Conservation (phyloP, 2,113 vertebrate species). For the Anseranas semipalmata region DNA sequence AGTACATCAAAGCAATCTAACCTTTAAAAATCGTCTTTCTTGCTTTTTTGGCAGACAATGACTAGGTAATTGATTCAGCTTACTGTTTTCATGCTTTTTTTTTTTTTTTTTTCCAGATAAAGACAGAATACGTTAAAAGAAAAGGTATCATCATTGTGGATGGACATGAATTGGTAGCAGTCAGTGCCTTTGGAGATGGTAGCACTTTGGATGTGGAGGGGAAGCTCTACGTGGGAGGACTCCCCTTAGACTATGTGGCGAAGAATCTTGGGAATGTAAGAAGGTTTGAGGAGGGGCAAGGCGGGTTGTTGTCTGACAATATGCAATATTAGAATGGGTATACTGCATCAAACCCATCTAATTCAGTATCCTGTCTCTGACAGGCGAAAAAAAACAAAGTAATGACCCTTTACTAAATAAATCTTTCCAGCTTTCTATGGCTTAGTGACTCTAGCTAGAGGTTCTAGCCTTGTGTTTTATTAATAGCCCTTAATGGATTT, state of each 20-base stretch:
- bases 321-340: neutral
- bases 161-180: slow-evolving; percentile 55
- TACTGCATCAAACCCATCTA: neutral
- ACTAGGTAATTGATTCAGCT: neutral
- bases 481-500: neutral
- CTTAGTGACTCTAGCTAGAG: neutral
- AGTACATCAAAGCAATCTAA: neutral
- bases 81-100: neutral
- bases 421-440: neutral
- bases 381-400: neutral
- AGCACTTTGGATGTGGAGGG: slow-evolving; percentile 87
- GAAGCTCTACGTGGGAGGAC: slow-evolving; percentile 88
- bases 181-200: slow-evolving; percentile 79
- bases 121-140: slow-evolving; percentile 81
- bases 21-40: neutral
- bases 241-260: slow-evolving; percentile 78
- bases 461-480: neutral
- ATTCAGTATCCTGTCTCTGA: neutral
- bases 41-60: neutral
- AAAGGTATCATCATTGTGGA: slow-evolving; percentile 81
- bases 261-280: slow-evolving; percentile 87
- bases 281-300: neutral
- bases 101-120: slow-evolving; percentile 72
- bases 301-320: neutral
- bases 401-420: neutral